phyloP scores from a whole-genome alignment of 92 coral and sea anemone genomes.

The Actinernus sp. region DNA sequence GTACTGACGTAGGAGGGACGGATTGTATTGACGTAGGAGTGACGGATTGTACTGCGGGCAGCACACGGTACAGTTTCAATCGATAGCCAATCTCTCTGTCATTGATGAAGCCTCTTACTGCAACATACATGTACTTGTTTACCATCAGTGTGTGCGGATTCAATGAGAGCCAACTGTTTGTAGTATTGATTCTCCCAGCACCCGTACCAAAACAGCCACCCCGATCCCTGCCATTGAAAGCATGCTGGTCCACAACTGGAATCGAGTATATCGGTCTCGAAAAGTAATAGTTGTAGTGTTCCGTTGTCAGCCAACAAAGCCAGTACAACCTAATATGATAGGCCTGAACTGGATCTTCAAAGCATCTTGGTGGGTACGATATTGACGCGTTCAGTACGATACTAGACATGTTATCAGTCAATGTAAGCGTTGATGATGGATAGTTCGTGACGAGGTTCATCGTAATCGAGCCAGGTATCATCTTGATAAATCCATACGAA shows the following conservation, averaged over 20 bases:
- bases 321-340: background rate
- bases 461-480: background rate
- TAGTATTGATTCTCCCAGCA: conserved; percentile 1
- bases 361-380: background rate
- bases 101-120: too few species aligned
- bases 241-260: background rate
- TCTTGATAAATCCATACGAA: background rate
- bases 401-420: background rate
- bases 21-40: too few species aligned
- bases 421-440: background rate
- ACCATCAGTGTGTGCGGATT: background rate
- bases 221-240: background rate
- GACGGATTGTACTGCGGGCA: too few species aligned
- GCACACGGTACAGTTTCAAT: too few species aligned
- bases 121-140: background rate
- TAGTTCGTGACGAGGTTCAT: background rate
- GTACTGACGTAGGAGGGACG: too few species aligned
- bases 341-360: background rate
- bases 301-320: background rate
- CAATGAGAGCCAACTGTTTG: background rate
- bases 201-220: conserved; percentile 30
- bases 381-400: background rate
- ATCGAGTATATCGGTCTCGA: background rate
- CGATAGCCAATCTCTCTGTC: too few species aligned
- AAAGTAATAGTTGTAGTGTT: background rate